Conservation (phyloP, 1,140 invertebrate species). For the Lordiphosa collinella region DNA sequence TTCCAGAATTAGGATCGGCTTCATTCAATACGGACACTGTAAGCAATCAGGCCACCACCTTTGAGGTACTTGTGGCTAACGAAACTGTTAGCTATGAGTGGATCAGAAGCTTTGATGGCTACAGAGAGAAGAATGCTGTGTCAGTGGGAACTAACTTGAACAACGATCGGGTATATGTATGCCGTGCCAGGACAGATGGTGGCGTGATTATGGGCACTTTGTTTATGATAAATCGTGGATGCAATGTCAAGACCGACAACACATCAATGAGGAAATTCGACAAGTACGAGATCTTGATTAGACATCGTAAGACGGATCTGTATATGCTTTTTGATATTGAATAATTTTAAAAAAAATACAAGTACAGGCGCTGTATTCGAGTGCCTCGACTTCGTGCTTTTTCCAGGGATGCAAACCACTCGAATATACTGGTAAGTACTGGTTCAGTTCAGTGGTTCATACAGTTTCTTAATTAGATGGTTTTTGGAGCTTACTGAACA, state of each 20-base stretch:
- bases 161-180: constrained; percentile 44
- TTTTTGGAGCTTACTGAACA: too few relatives aligned
- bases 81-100: constrained; percentile 42
- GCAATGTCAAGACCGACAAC: constrained; percentile 23
- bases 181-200: constrained; percentile 15
- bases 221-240: background rate
- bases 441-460: too few relatives aligned
- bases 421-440: too few relatives aligned
- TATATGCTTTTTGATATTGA: background rate
- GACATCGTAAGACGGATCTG: constrained; percentile 4
- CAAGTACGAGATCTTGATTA: constrained; percentile 50
- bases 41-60: background rate
- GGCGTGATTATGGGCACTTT: constrained; percentile 40
- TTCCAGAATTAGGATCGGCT: constrained; percentile 28
- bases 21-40: constrained; percentile 31
- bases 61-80: constrained; percentile 36
- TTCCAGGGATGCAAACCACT: too few relatives aligned
- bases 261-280: constrained; percentile 5
- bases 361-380: too few relatives aligned
- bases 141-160: constrained; percentile 26
- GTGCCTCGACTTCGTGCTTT: too few relatives aligned
- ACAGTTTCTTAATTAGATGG: too few relatives aligned
- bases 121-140: constrained; percentile 38
- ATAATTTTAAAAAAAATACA: too few relatives aligned
- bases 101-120: constrained; percentile 48